Base-by-base conservation (phyloP, 2,113 vertebrate species). In the Pagrus major region DNA sequence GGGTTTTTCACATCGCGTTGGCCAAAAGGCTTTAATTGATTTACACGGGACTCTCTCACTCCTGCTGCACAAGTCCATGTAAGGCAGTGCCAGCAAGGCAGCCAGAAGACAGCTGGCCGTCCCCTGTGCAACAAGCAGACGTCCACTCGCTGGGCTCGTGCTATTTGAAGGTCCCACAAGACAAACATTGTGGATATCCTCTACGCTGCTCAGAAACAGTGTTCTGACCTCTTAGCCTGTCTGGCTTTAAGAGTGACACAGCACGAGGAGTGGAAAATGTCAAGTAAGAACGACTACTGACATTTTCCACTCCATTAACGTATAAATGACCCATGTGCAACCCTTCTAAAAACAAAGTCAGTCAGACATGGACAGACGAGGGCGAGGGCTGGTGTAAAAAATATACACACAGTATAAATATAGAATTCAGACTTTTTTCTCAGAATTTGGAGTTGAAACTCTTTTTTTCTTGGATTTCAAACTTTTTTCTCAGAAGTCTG, bases 71-170 rank as follows among this genome's bases (percentile, higher is more conserved):
- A 69, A 89, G 68, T 80, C 93, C 91, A 88, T 92, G 88, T 91
- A 91, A 91, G 92, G 91, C 84, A 91, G 83, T 72, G 78, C 85
- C 89, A 91, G 85, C 71, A 21, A 52, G 39, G 52, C 68, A 39
- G 47, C 20, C 59, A 64, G 86, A 91, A 64, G 86, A 91, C 84
- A 90, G 88, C 89, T 86, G 84, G 69, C 46, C 47, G 69, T 75
- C 67, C 72, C n/a, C 67, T 37, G 58, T 71, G 78, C 79, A 73
- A 70, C 66, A 69, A 80, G 84, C 84, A 91, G 81, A 74, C 80
- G 5, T 69, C 76, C 73, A 63, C 42, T 52, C 56, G 10, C 61
- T 41, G n/a, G 65, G 37, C 67, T 59, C 55, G 2, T 27, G 60
- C 69, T 58, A 41, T 27, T 42, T 6, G 0, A 83, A 69, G 35